Conservation (phyloP, 2,113 vertebrate species). For the Thunnus maccoyii region DNA sequence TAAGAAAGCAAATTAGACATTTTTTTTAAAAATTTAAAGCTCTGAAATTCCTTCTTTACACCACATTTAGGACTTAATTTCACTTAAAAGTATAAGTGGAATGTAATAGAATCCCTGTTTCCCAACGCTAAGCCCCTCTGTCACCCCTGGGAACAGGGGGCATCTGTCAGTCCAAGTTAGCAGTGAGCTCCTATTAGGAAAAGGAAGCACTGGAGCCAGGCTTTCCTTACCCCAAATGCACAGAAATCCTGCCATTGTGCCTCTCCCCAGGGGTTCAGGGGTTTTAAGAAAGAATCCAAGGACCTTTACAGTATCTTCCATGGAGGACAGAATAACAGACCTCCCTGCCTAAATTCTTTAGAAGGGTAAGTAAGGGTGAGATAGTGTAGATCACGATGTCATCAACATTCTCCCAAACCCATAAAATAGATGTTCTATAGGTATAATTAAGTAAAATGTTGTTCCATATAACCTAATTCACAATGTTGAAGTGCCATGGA, state of each 20-base stretch:
- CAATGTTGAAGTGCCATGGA: too few species aligned
- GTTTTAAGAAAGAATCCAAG: constrained; percentile 43
- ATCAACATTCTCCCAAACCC: background rate
- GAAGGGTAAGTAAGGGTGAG: background rate
- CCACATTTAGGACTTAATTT: constrained; percentile 8
- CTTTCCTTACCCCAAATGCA: constrained; percentile 53
- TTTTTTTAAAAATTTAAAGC: background rate
- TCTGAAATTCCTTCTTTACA: background rate
- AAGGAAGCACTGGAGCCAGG: constrained; percentile 53
- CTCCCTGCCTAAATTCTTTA: background rate
- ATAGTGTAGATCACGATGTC: background rate
- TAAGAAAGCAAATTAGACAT: background rate
- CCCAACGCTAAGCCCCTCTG: constrained; percentile 33
- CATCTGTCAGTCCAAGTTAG: constrained; percentile 69
- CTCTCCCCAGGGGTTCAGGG: constrained; percentile 54
- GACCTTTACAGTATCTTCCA: constrained; percentile 14
- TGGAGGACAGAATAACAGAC: constrained; percentile 17
- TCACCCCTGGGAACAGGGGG: constrained; percentile 44
- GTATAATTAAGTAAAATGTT: background rate
- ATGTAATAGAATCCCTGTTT: constrained; percentile 20
- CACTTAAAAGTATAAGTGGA: constrained; percentile 7
- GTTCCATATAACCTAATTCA: background rate
- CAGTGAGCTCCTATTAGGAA: constrained; percentile 45
- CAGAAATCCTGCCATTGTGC: constrained; percentile 74
- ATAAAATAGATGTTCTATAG: background rate